Evolutionary conservation across 2,888 invertebrate species (phyloP).

Genomic region (Aspidapion aeneum): DNA sequence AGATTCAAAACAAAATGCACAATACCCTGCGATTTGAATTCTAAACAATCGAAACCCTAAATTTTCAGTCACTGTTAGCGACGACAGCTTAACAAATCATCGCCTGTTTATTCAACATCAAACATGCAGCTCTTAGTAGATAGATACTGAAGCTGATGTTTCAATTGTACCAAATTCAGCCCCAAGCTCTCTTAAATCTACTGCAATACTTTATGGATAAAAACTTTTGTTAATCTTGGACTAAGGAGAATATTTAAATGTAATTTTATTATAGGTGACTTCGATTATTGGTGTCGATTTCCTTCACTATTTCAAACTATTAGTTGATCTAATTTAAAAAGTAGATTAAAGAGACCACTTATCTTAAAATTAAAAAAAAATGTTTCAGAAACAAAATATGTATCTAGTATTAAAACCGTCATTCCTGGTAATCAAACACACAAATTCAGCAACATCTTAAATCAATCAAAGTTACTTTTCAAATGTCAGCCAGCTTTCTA

Average conservation of each 20-base stretch:
- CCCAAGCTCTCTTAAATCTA: background rate
- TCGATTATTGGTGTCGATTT: background rate
- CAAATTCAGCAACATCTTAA: background rate
- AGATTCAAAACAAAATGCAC: no score
- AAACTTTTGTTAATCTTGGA: background rate
- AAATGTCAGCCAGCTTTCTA: no score
- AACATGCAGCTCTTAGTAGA: no score
- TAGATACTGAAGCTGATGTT: background rate
- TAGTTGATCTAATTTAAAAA: background rate
- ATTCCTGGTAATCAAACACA: background rate
- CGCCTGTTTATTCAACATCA: no score
- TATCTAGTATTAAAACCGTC: background rate
- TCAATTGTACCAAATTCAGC: background rate
- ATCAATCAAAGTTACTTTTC: background rate
- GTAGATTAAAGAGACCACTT: background rate
- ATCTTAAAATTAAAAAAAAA: background rate
- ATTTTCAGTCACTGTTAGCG: no score
- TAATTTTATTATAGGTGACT: background rate
- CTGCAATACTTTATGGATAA: background rate
- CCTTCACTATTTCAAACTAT: background rate
- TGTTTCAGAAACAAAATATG: background rate
- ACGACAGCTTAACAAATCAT: no score
- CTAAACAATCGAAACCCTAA: no score
- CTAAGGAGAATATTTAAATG: background rate
- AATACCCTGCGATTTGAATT: no score